Percentiles rank a stretch among this genome's conserved stretches.
Evolutionary conservation across 1,140 invertebrate genomes (phyloP).

Genomic region (Ostrea denselamellosa): DNA sequence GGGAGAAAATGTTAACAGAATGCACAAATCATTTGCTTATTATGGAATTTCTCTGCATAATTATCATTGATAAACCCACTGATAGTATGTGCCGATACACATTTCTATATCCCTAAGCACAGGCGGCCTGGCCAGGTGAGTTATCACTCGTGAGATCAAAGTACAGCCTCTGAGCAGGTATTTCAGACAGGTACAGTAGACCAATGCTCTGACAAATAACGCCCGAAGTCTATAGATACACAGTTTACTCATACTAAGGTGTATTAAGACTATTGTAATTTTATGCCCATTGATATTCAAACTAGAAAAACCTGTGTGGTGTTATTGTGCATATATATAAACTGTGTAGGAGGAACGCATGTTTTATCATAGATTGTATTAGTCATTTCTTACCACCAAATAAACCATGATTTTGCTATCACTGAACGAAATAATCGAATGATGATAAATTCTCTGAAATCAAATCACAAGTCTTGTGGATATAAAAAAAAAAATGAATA

Average conservation of each 20-base stretch:
- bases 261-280: background rate
- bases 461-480: background rate
- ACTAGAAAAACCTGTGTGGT: background rate
- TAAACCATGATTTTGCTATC: slow-evolving; percentile 3
- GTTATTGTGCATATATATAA: background rate
- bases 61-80: slow-evolving; percentile 2
- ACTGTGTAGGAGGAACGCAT: slow-evolving; percentile 3
- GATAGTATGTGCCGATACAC: background rate
- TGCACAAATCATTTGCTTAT: slow-evolving; percentile 9
- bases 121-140: slow-evolving; percentile 22
- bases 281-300: background rate
- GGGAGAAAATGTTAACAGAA: background rate
- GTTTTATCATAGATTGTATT: background rate
- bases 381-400: background rate
- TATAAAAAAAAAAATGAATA: background rate
- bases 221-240: background rate
- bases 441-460: background rate
- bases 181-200: slow-evolving; percentile 19
- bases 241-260: background rate
- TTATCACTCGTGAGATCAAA: slow-evolving; percentile 24
- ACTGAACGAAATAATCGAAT: background rate
- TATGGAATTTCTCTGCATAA: background rate
- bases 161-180: slow-evolving; percentile 22
- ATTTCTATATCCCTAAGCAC: slow-evolving; percentile 8
- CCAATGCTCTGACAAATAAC: background rate